Base-by-base conservation (phyloP, 2,888 invertebrate species). In the Agrochola lychnidis region DNA sequence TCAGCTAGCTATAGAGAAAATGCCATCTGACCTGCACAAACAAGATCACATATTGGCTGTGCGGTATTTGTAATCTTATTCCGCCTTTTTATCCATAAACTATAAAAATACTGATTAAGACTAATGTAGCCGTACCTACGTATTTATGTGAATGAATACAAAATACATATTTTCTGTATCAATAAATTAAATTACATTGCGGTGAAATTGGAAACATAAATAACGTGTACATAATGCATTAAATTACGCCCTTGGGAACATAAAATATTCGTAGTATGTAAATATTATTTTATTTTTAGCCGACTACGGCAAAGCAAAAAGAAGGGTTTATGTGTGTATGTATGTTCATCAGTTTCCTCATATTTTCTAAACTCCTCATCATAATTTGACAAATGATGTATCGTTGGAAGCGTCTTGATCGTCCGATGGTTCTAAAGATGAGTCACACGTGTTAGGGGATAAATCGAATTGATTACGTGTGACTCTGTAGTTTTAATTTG, bases 151-250 rank as follows among this genome's bases (percentile, higher is more conserved):
- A 10, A 4, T 36, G 9, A 22, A 36, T 25, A 57, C 45, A 7
- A 72, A 73, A n/a, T 22, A 1, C 5, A 36, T 19, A n/a, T 25
- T 71, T 36, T 25, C 14, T 40, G n/a, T 48, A 70, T 7, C 22
- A 71, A 70, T 53, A 56, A 53, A 71, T 70, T 70, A 16, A 40
- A 7, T 25, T 19, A 40, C 48, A 48, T 12, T 61, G 76, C n/a
- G 14, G 2, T 14, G 19, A 53, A 53, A 61, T 62, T 62, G 16
- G 30, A 6, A 19, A 53, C 19, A 59, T 48, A n/a, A n/a, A 73
- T 74, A 22, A 40, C 40, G 4, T 16, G 22, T 57, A 36, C 36
- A 36, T 48, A 16, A 22, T 48, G 16, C 22, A 25, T 73, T 25
- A 3, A n/a, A 51, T 61, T 3, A 6, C 1, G n/a, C 30, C 76